A percentile compares a stretch with the other conserved stretches of the same genome.
Evolutionary conservation across 2,113 vertebrate genomes (phyloP).

Genomic region (Barbus barbus): DNA sequence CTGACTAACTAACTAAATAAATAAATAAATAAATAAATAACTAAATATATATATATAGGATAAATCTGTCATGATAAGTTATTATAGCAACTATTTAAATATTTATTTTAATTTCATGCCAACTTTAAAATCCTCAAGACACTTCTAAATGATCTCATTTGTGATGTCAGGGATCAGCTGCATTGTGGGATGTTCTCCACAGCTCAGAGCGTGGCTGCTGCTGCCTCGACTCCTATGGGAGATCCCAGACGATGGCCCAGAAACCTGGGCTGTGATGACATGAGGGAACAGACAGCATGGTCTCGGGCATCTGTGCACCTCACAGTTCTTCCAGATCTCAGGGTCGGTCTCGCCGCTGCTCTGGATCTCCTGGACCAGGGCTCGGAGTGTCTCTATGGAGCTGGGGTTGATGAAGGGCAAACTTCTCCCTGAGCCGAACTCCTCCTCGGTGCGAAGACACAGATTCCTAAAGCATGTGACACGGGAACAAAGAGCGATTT

Average conservation of each 20-base stretch:
- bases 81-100: too few relatives aligned
- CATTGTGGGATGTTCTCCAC: slow-evolving; percentile 24
- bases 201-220: background rate
- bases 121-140: background rate
- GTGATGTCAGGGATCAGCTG: slow-evolving; percentile 59
- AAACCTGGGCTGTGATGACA: slow-evolving; percentile 12
- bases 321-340: slow-evolving; percentile 85
- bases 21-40: too few relatives aligned
- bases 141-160: slow-evolving; percentile 48
- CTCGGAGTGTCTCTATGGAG: slow-evolving; percentile 78
- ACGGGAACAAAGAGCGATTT: background rate
- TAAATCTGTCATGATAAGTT: background rate
- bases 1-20: too few relatives aligned
- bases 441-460: slow-evolving; percentile 73
- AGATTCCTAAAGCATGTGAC: slow-evolving; percentile 52
- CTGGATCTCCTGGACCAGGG: slow-evolving; percentile 85
- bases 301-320: slow-evolving; percentile 75
- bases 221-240: slow-evolving; percentile 6
- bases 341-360: slow-evolving; percentile 77
- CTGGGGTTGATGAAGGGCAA: slow-evolving; percentile 80
- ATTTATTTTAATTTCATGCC: background rate
- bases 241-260: slow-evolving; percentile 19
- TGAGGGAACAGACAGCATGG: background rate
- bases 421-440: slow-evolving; percentile 81
- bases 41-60: too few relatives aligned